Base-by-base conservation (phyloP, 1,140 invertebrate species). In the Cepaea nemoralis region DNA sequence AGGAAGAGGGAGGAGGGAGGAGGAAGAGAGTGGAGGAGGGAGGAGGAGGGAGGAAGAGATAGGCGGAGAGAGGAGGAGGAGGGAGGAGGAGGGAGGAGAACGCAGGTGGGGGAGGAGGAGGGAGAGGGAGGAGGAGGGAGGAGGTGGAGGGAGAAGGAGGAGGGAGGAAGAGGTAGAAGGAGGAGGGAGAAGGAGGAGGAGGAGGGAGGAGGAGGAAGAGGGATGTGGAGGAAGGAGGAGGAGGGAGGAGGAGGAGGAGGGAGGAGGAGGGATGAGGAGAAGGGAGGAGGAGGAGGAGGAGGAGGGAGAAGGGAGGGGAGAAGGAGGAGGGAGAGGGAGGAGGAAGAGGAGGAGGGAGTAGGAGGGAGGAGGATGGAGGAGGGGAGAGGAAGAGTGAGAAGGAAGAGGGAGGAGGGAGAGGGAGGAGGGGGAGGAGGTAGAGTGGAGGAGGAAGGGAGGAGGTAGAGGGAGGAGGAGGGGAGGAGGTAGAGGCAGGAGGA, bases 341-440 rank as follows among this genome's bases (percentile, higher is more conserved):
- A 76, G 63, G 70, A 77, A 71, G 80, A 40, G 70, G 37, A 67
- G 39, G 67, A 33, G n/a, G n/a, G n/a, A n/a, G n/a, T n/a, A n/a
- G n/a, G n/a, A n/a, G n/a, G n/a, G n/a, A n/a, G n/a, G n/a, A n/a
- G n/a, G n/a, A n/a, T n/a, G n/a, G n/a, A n/a, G n/a, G n/a, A n/a
- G n/a, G n/a, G n/a, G n/a, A n/a, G n/a, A n/a, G n/a, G n/a, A n/a
- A n/a, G n/a, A n/a, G n/a, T n/a, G n/a, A n/a, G n/a, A n/a, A n/a
- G n/a, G 50, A 59, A 42, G 71, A 81, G 33, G 33, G 33, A 40
- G 48, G 42, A 39, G 48, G 59, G 27, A 70, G 55, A 42, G 71
- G 59, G 63, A 70, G 37, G n/a, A 48, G 22, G 50, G 2, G 59
- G n/a, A 77, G 39, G 39, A 1, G 77, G 67, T 35, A 55, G 48